Evolutionary conservation across 1,140 invertebrate species (phyloP).

Genomic region (Caenorhabditis brenneri): DNA sequence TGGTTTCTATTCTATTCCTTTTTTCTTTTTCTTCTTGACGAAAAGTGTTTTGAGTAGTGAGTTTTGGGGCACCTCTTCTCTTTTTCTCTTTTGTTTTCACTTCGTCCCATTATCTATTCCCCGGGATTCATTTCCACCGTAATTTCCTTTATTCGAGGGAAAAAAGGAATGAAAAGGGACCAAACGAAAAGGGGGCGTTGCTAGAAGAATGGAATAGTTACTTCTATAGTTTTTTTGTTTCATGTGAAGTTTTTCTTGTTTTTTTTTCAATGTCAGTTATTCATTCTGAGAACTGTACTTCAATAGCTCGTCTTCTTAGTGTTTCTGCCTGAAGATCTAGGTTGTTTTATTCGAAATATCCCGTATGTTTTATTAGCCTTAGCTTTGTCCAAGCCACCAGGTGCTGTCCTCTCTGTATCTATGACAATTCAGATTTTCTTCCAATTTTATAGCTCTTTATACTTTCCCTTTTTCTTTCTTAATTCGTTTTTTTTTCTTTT

Average conservation of each 20-base stretch:
- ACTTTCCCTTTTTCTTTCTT: neutral
- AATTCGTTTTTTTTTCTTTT: neutral
- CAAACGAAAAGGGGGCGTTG: neutral
- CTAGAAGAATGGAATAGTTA: neutral
- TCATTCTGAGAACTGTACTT: too few species aligned
- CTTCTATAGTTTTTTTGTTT: neutral
- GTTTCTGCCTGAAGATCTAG: too few species aligned
- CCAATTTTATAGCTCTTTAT: neutral
- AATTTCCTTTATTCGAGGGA: slow-evolving; percentile 35
- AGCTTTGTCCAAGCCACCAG: neutral
- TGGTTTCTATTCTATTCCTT: slow-evolving; percentile 28
- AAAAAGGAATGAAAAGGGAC: neutral
- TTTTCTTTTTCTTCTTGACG: neutral
- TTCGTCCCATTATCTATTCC: slow-evolving; percentile 20
- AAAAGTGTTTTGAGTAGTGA: slow-evolving; percentile 41
- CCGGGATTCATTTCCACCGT: slow-evolving; percentile 32
- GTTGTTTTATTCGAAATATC: too few species aligned
- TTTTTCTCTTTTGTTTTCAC: slow-evolving; percentile 6
- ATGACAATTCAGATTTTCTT: neutral
- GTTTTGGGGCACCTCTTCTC: neutral
- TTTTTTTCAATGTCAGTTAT: too few species aligned
- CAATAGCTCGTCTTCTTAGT: too few species aligned
- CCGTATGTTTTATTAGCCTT: neutral
- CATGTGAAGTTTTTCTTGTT: neutral
- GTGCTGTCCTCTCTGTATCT: neutral